A percentile compares a stretch with the other conserved stretches of the same genome.
These are phyloP conservation scores for Embidobia sp. DNA, from an alignment of 2,888 invertebrate genomes.

Conservation along the genomic window DNA sequence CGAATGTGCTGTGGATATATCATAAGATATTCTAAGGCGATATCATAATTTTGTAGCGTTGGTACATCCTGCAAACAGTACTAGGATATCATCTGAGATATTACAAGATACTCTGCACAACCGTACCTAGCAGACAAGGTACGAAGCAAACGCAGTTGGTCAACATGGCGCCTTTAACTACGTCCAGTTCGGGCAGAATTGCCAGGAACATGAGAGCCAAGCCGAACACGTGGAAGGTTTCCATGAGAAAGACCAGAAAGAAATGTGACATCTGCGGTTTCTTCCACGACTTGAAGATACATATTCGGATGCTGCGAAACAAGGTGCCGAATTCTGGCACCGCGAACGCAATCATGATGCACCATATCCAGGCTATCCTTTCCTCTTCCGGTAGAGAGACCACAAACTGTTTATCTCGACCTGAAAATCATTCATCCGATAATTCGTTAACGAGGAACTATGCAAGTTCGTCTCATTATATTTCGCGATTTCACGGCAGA, in stretches of 20 bases:
- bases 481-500: slow-evolving; percentile 15
- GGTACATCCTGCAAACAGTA: too few species aligned
- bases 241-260: slow-evolving; percentile 89
- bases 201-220: slow-evolving; percentile 92
- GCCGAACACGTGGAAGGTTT: slow-evolving; percentile 94
- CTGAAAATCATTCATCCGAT: slow-evolving; percentile 81
- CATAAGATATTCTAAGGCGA: too few species aligned
- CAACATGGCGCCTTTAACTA: slow-evolving; percentile 97
- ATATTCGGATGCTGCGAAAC: slow-evolving; percentile 92
- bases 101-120: too few species aligned
- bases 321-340: slow-evolving; percentile 94
- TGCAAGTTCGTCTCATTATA: not conserved
- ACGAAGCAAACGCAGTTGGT: slow-evolving; percentile 97
- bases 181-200: slow-evolving; percentile 95
- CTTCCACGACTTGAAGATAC: slow-evolving; percentile 94
- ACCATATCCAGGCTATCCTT: slow-evolving; percentile 96
- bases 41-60: too few species aligned
- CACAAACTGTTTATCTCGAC: slow-evolving; percentile 92
- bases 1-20: too few species aligned
- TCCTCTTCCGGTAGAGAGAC: slow-evolving; percentile 92
- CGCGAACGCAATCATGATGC: slow-evolving; percentile 91
- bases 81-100: too few species aligned
- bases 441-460: slow-evolving; percentile 18
- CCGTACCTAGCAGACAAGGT: slow-evolving; percentile 89
- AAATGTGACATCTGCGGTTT: slow-evolving; percentile 86